A percentile compares a stretch with the other conserved stretches of the same genome.
Conservation (phyloP, 2,113 vertebrate genomes). For the Oncorhynchus keta region DNA sequence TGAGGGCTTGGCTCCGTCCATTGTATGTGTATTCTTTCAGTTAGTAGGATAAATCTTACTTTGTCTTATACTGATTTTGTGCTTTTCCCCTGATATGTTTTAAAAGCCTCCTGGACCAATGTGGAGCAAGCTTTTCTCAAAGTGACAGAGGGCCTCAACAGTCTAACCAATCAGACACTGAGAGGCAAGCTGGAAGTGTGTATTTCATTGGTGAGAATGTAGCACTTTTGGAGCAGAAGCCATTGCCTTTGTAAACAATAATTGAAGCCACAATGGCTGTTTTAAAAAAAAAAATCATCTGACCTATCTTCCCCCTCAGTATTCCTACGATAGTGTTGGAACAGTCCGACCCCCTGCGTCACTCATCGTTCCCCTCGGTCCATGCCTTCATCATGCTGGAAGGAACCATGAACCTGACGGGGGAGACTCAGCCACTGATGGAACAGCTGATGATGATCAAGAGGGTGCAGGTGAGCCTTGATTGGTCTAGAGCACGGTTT, state of each 20-base stretch:
- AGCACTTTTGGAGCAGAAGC: background rate
- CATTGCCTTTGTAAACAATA: background rate
- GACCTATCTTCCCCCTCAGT: conserved; percentile 61
- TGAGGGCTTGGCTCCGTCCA: too few species aligned
- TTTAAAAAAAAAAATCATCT: background rate
- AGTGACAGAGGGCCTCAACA: conserved; percentile 80
- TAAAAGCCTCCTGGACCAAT: conserved; percentile 84
- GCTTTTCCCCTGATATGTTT: conserved; percentile 12
- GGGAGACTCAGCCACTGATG: conserved; percentile 89
- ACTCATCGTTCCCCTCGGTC: conserved; percentile 88
- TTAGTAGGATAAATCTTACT: background rate
- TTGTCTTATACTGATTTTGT: background rate
- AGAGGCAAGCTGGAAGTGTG: conserved; percentile 84
- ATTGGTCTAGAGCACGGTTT: too few species aligned
- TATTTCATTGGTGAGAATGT: conserved; percentile 73
- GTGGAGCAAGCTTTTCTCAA: conserved; percentile 86
- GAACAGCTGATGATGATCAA: conserved; percentile 99
- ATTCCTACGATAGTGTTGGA: conserved; percentile 87
- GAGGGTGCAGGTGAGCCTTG: conserved; percentile 89
- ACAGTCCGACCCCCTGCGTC: conserved; percentile 78
- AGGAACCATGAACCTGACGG: conserved; percentile 96
- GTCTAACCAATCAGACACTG: conserved; percentile 75
- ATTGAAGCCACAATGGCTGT: background rate
- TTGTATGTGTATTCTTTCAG: background rate
- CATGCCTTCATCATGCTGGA: conserved; percentile 94